Conservation (phyloP, 2,797 vertebrate genomes). For the Anguilla obscura region DNA sequence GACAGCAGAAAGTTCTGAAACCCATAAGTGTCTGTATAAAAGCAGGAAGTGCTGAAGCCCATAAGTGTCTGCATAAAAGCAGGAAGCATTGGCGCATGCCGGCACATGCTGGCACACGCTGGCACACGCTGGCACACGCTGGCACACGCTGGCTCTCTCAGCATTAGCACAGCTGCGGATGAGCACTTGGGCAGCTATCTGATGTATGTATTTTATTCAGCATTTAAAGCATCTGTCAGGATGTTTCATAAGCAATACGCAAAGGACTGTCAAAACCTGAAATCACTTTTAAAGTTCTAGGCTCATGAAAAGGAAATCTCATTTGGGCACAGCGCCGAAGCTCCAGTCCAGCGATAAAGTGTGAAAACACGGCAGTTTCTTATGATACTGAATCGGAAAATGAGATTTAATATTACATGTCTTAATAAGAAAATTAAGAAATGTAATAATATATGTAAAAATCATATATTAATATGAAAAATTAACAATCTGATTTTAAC, state of each 20-base stretch:
- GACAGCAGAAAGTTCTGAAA: too few species aligned
- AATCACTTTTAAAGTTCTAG: background rate
- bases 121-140: too few species aligned
- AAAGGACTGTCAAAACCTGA: background rate
- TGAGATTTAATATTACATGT: background rate
- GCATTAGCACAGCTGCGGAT: background rate
- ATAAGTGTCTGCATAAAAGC: too few species aligned
- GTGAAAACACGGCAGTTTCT: background rate
- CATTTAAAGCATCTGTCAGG: background rate
- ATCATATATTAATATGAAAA: background rate
- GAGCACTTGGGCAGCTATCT: background rate
- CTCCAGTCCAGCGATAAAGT: background rate
- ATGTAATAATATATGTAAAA: too few species aligned
- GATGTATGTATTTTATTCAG: background rate
- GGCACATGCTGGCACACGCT: too few species aligned
- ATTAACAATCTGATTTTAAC: background rate
- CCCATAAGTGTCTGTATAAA: too few species aligned
- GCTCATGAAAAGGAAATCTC: background rate
- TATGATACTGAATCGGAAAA: background rate
- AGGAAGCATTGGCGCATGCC: too few species aligned
- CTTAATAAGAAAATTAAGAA: background rate
- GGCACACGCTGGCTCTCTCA: background rate
- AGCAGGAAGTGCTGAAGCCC: too few species aligned
- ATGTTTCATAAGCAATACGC: background rate
- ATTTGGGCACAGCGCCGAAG: background rate